Evolutionary conservation across 2,797 vertebrate genomes (phyloP).

Genomic region (Darevskia nairensis): DNA sequence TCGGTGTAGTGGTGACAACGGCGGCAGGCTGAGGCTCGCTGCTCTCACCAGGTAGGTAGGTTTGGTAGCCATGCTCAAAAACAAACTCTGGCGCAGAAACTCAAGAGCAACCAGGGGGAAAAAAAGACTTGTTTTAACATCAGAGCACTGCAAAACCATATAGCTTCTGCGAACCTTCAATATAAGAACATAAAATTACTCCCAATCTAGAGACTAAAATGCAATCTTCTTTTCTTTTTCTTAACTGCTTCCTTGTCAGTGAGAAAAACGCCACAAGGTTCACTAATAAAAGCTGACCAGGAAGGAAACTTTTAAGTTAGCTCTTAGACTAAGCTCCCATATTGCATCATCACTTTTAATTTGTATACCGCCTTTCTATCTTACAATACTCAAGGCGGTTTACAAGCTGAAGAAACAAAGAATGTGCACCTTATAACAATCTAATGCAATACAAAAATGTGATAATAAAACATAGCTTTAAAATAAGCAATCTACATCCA

Average conservation of each 20-base stretch:
- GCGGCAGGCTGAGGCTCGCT: slow-evolving; percentile 82
- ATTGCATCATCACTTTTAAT: too few species aligned
- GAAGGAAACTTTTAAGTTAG: not conserved
- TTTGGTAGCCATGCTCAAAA: slow-evolving; percentile 92
- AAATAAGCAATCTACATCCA: too few species aligned
- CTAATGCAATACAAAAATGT: too few species aligned
- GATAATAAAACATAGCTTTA: too few species aligned
- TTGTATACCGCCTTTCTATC: too few species aligned
- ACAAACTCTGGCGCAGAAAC: slow-evolving; percentile 89
- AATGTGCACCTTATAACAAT: too few species aligned
- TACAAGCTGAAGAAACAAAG: too few species aligned
- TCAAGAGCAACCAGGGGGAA: slow-evolving; percentile 53
- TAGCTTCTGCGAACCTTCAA: too few species aligned
- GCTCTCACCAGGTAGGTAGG: slow-evolving; percentile 85
- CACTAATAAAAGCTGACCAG: not conserved
- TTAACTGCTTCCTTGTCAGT: not conserved
- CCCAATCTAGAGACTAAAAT: too few species aligned
- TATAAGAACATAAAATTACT: not conserved
- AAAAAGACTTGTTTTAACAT: not conserved
- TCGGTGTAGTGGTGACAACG: slow-evolving; percentile 78
- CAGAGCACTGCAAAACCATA: not conserved
- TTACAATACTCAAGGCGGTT: too few species aligned
- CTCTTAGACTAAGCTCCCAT: not conserved
- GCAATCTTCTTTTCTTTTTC: too few species aligned
- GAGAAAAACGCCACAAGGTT: not conserved